Percentiles rank a stretch among this genome's conserved stretches.
Conservation (phyloP, 2,797 vertebrate species). For the Pangasius macronema region DNA sequence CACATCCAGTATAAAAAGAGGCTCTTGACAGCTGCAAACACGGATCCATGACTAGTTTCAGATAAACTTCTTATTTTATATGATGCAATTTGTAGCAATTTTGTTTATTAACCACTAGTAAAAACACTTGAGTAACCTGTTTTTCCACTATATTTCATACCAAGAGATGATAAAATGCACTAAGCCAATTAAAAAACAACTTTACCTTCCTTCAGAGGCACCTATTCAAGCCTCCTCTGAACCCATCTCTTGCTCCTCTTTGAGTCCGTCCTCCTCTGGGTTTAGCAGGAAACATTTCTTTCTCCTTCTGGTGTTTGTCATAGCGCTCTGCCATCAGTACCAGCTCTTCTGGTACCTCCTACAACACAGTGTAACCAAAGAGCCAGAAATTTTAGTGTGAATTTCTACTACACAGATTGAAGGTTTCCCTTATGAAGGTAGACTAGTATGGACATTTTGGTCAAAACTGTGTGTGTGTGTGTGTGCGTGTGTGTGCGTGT, state of each 20-base stretch:
- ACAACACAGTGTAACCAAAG: slow-evolving; percentile 26
- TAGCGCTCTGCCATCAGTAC: slow-evolving; percentile 89
- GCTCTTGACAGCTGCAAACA: neutral
- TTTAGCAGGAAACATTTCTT: slow-evolving; percentile 62
- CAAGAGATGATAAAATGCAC: neutral
- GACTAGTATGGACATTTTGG: neutral
- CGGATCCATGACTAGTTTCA: neutral
- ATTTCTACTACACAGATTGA: neutral
- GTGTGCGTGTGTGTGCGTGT: no score
- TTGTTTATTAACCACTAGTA: neutral
- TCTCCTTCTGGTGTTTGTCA: slow-evolving; percentile 79
- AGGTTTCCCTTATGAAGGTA: neutral
- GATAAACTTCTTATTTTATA: neutral
- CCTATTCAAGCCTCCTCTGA: slow-evolving; percentile 55
- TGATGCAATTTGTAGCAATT: neutral
- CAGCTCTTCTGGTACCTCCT: slow-evolving; percentile 88
- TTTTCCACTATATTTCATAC: neutral
- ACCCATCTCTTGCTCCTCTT: slow-evolving; percentile 47
- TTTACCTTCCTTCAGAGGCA: slow-evolving; percentile 61
- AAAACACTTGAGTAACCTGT: neutral
- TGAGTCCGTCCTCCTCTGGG: slow-evolving; percentile 65
- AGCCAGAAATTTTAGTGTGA: neutral
- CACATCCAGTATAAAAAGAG: neutral
- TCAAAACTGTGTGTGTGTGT: neutral
- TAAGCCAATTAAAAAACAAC: neutral